Percentiles rank a stretch among this genome's conserved stretches.
phyloP scores from a whole-genome alignment of 1,140 invertebrate genomes.

The Drosophila yakuba region DNA sequence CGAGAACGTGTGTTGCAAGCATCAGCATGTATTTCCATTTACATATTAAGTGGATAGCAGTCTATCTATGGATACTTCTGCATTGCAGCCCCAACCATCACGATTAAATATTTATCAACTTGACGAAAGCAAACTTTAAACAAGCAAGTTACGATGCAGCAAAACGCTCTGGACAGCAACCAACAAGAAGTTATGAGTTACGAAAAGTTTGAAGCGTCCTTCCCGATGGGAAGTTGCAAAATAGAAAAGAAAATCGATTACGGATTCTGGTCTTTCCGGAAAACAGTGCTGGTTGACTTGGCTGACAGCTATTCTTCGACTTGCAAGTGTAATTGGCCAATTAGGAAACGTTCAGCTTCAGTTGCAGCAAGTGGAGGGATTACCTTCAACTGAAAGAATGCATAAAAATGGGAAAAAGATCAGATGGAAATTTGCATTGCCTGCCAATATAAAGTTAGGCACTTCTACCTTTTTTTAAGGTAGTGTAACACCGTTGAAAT shows the following conservation, averaged over 20 bases:
- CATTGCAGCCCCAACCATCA: slow-evolving; percentile 2
- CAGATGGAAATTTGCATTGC: too few species aligned
- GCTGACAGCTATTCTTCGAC: slow-evolving; percentile 8
- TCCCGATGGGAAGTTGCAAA: neutral
- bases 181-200: slow-evolving; percentile 19
- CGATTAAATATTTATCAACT: slow-evolving; percentile 52
- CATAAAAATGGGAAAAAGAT: neutral
- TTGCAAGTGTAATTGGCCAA: slow-evolving; percentile 34
- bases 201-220: slow-evolving; percentile 22
- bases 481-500: too few species aligned
- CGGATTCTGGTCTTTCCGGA: neutral
- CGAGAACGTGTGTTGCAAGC: slow-evolving; percentile 12
- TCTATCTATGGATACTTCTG: slow-evolving; percentile 10
- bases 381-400: neutral
- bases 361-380: slow-evolving; percentile 5
- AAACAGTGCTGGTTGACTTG: slow-evolving; percentile 8
- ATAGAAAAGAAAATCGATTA: neutral
- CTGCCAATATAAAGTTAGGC: too few species aligned
- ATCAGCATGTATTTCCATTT: slow-evolving; percentile 21
- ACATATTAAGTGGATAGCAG: slow-evolving; percentile 27
- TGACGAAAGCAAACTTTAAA: slow-evolving; percentile 31
- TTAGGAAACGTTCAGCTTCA: slow-evolving; percentile 19
- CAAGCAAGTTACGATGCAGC: slow-evolving; percentile 23
- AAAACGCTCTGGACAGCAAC: slow-evolving; percentile 17
- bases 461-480: too few species aligned